phyloP scores from a whole-genome alignment of 2,113 vertebrate genomes.

The Ploceus nigricollis region DNA sequence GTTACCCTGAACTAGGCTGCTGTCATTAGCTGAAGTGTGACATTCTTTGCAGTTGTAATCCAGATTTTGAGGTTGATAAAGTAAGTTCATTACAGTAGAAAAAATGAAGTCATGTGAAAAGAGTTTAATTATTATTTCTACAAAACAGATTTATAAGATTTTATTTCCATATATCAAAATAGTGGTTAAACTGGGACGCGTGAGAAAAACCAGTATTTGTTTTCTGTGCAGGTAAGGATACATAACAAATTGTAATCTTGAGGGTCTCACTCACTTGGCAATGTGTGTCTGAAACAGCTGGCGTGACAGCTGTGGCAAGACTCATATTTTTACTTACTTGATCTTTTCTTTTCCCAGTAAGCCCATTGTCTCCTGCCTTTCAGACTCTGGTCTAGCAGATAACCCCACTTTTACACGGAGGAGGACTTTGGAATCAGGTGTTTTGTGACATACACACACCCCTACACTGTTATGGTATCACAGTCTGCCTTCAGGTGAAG shows the following conservation, averaged over 20 bases:
- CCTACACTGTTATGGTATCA: background rate
- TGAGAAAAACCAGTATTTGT: background rate
- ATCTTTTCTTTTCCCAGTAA: background rate
- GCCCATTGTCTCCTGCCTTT: background rate
- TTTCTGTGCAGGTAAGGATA: background rate
- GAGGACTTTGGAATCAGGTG: background rate
- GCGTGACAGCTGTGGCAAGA: background rate
- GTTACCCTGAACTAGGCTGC: slow-evolving; percentile 11
- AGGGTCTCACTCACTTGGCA: background rate
- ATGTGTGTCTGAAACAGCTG: background rate
- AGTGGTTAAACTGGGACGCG: background rate
- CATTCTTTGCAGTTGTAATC: slow-evolving; percentile 19
- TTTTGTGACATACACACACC: background rate
- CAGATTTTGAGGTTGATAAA: background rate
- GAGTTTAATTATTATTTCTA: background rate
- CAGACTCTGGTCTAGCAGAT: background rate
- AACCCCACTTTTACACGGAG: background rate
- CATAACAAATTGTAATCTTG: background rate
- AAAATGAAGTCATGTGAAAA: background rate
- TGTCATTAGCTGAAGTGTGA: slow-evolving; percentile 17
- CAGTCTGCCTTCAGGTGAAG: background rate
- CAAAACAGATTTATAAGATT: background rate
- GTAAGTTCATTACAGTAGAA: background rate
- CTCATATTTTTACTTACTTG: background rate
- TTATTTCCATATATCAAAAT: background rate